Evolutionary conservation across 2,113 vertebrate genomes (phyloP), one percentile per base, ranked within the genome.

Genomic region (Planiliza haematocheilus): DNA sequence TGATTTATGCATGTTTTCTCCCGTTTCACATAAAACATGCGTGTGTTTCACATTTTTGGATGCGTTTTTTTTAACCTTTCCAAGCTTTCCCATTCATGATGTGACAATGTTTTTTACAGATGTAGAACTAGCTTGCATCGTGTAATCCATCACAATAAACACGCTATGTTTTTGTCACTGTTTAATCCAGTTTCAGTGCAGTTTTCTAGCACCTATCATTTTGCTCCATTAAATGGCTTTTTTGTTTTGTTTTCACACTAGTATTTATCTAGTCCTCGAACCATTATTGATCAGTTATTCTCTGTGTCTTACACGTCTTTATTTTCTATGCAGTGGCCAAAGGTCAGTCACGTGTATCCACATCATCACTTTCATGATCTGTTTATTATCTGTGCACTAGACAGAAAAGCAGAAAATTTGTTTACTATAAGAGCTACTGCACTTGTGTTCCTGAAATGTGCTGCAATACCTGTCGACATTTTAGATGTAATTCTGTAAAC

Each of bases 201-300:
- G n/a, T n/a, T n/a, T n/a, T n/a, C n/a, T n/a, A n/a, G n/a, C n/a
- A n/a, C n/a, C n/a, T n/a, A n/a, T n/a, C n/a, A n/a, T n/a, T n/a
- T n/a, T n/a, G n/a, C n/a, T n/a, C n/a, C n/a, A n/a, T n/a, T n/a
- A n/a, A n/a, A n/a, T n/a, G n/a, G n/a, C n/a, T n/a, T n/a, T n/a
- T n/a, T n/a, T 48, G 17, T 48, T 48, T 18, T 30, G 24, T 30
- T 30, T 30, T 30, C 24, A 30, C n/a, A 8, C 46, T 42, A 14
- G 4, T 48, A 7, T 48, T 37, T 53, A 53, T 53, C 16, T 7
- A 30, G 36, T 57, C 21, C 37, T 67, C 7, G 30, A 46, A 37
- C 2, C 4, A 51, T 21, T 76, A 82, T 76, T 84, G 72, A 86
- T 74, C 59, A 38, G 24, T 34, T 8, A 30, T 30, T 30, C 24